Evolutionary conservation across 1,140 invertebrate genomes (phyloP).

Genomic region (Frieseomelitta varia): DNA sequence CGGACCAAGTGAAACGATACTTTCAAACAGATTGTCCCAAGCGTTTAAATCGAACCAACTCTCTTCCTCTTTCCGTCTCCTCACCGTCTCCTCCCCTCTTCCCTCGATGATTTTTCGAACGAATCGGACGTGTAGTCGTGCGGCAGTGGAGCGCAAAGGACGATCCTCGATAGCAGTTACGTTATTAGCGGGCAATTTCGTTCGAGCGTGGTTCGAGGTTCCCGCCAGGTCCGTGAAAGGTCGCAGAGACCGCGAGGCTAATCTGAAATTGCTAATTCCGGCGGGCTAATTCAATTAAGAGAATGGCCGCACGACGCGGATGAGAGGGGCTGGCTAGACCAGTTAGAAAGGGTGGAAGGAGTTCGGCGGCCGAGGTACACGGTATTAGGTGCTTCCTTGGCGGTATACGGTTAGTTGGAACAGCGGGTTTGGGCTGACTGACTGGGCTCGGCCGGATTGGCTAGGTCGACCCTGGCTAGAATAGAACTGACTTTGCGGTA

Average conservation of each 20-base stretch:
- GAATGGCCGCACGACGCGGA: slow-evolving; percentile 63
- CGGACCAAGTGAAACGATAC: neutral
- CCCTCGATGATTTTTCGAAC: neutral
- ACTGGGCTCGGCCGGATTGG: slow-evolving; percentile 40
- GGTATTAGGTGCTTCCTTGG: slow-evolving; percentile 69
- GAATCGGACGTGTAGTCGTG: neutral
- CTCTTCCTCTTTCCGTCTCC: neutral
- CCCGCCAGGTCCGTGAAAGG: slow-evolving; percentile 11
- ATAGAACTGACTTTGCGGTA: slow-evolving; percentile 75
- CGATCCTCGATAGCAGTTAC: slow-evolving; percentile 34
- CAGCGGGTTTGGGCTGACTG: slow-evolving; percentile 36
- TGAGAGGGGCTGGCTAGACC: slow-evolving; percentile 43
- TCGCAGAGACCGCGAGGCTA: slow-evolving; percentile 58
- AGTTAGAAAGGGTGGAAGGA: slow-evolving; percentile 32
- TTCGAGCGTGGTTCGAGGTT: neutral
- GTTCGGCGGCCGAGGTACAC: slow-evolving; percentile 45
- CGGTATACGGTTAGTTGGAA: slow-evolving; percentile 63
- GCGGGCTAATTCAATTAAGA: slow-evolving; percentile 80
- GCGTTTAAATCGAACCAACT: neutral
- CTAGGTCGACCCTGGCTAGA: slow-evolving; percentile 46
- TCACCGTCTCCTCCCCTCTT: neutral
- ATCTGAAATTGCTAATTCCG: slow-evolving; percentile 79
- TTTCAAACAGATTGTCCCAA: slow-evolving; percentile 20
- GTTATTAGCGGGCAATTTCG: slow-evolving; percentile 49
- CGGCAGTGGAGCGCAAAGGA: neutral